phyloP scores from a whole-genome alignment of 1,140 invertebrate species.

The Plectrocnemia conspersa region DNA sequence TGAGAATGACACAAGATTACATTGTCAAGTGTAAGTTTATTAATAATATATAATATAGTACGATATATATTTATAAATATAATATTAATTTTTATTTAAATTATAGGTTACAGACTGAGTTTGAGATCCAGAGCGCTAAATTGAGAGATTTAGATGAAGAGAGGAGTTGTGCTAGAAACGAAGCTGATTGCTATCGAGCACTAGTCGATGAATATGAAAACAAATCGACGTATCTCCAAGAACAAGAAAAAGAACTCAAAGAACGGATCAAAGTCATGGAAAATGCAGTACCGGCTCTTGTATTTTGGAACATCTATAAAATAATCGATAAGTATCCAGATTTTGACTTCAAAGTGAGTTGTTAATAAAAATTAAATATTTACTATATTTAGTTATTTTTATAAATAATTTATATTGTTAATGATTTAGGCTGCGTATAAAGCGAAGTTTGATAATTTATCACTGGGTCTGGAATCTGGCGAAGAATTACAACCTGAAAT shows the following conservation, averaged over 20 bases:
- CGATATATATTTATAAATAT: slow-evolving; percentile 15
- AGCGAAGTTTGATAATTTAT: slow-evolving; percentile 22
- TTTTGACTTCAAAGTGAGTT: slow-evolving; percentile 28
- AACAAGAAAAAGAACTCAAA: slow-evolving; percentile 55
- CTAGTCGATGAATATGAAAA: slow-evolving; percentile 56
- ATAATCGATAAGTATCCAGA: slow-evolving; percentile 32
- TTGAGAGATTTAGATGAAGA: slow-evolving; percentile 54
- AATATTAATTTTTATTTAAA: slow-evolving; percentile 5
- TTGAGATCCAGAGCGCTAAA: slow-evolving; percentile 48
- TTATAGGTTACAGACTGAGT: slow-evolving; percentile 49
- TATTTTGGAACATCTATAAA: slow-evolving; percentile 57
- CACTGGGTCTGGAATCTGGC: slow-evolving; percentile 2
- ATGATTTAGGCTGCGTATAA: slow-evolving; percentile 19
- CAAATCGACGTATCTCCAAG: slow-evolving; percentile 36
- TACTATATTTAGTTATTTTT: slow-evolving; percentile 9
- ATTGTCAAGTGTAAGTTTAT: slow-evolving; percentile 55
- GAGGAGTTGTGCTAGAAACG: slow-evolving; percentile 49
- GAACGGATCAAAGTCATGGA: slow-evolving; percentile 59
- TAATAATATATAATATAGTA: slow-evolving; percentile 1
- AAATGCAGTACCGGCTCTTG: slow-evolving; percentile 59
- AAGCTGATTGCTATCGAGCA: slow-evolving; percentile 44
- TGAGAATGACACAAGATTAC: slow-evolving; percentile 62
- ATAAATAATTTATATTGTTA: background rate
- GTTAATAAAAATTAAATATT: background rate
- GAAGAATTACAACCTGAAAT: slow-evolving; percentile 19